A percentile compares a stretch with the other conserved stretches of the same genome.
Conservation (phyloP, 1,140 invertebrate genomes). For the Orius laevigatus region DNA sequence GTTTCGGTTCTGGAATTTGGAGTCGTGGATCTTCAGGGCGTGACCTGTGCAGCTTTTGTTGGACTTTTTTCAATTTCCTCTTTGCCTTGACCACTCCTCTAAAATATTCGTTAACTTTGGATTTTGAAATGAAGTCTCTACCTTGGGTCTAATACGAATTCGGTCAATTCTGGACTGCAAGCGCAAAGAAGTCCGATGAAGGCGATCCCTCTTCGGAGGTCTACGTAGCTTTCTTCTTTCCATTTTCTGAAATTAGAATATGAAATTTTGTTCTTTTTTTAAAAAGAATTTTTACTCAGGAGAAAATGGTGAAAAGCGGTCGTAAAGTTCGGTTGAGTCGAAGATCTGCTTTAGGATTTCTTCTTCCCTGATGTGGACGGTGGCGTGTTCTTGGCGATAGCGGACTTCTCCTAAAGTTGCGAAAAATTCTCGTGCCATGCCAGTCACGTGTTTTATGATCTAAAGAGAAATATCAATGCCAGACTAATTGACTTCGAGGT, state of each 20-base stretch:
- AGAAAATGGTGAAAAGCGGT: neutral
- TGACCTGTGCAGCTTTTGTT: too few relatives aligned
- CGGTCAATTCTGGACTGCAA: too few relatives aligned
- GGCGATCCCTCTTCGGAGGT: neutral
- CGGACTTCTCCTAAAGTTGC: constrained; percentile 5
- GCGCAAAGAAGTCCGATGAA: constrained; percentile 3
- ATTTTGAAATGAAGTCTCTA: too few relatives aligned
- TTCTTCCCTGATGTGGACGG: neutral
- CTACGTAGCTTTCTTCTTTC: constrained; percentile 7
- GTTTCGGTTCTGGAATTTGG: too few relatives aligned
- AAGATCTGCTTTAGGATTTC: neutral
- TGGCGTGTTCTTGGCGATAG: neutral
- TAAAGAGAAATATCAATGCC: too few relatives aligned
- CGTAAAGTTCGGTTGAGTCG: neutral
- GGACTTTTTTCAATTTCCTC: too few relatives aligned
- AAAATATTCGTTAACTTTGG: too few relatives aligned
- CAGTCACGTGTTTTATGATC: neutral
- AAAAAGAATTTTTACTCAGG: neutral
- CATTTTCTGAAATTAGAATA: neutral
- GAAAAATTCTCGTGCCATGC: constrained; percentile 4
- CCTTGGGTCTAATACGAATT: too few relatives aligned
- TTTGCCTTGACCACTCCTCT: too few relatives aligned
- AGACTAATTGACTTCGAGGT: too few relatives aligned
- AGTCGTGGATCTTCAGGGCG: too few relatives aligned
- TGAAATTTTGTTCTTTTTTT: too few relatives aligned